Evolutionary conservation across 2,113 vertebrate genomes (phyloP).

Genomic region (Rhombomys opimus): DNA sequence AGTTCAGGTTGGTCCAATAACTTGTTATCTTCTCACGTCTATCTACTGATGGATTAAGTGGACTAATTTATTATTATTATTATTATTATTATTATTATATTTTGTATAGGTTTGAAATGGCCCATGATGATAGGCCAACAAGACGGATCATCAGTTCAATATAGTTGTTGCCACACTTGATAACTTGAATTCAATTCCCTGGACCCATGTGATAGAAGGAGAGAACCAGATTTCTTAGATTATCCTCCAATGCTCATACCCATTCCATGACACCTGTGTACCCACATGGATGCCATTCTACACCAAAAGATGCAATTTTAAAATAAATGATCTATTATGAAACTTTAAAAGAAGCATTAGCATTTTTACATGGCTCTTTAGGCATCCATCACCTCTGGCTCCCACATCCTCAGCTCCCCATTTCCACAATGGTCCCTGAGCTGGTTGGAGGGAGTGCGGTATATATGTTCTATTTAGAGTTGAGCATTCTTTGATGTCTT

Average conservation of each 20-base stretch:
- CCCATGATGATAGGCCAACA: background rate
- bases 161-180: background rate
- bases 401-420: background rate
- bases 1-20: background rate
- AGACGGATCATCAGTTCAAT: background rate
- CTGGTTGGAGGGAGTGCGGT: background rate
- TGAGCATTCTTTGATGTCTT: background rate
- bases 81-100: background rate
- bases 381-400: background rate
- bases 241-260: background rate
- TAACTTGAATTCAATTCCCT: background rate
- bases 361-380: background rate
- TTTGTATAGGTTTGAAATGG: background rate
- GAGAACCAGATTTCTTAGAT: background rate
- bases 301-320: background rate
- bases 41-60: background rate
- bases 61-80: too few relatives aligned
- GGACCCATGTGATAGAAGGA: background rate
- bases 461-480: background rate
- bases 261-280: background rate
- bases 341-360: background rate
- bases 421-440: background rate
- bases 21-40: background rate
- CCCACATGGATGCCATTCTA: background rate
- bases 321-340: background rate